These are phyloP conservation scores for Leptinotarsa tumamoca DNA, from an alignment of 2,888 invertebrate genomes.

Conservation along the genomic window DNA sequence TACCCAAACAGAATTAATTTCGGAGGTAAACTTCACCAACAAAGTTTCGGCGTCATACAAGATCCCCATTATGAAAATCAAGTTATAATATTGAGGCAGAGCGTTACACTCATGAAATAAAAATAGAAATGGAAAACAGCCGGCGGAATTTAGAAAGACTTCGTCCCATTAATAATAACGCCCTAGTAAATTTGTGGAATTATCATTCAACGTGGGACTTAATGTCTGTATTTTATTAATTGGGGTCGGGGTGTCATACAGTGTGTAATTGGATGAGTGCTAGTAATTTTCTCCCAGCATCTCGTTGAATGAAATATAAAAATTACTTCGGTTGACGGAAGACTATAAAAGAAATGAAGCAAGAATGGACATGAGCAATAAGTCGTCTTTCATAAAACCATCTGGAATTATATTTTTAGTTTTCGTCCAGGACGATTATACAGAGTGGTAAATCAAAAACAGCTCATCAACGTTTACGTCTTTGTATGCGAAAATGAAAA, in stretches of 20 bases:
- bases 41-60: slow-evolving; percentile 1
- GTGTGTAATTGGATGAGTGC: slow-evolving; percentile 18
- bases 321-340: background rate
- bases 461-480: too few species aligned
- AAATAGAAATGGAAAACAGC: slow-evolving; percentile 19
- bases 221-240: slow-evolving; percentile 16
- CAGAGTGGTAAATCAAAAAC: too few species aligned
- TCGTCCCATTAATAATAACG: slow-evolving; percentile 17
- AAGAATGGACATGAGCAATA: background rate
- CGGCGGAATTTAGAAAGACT: slow-evolving; percentile 13
- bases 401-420: too few species aligned
- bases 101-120: slow-evolving; percentile 9
- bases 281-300: background rate
- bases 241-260: slow-evolving; percentile 18
- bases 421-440: too few species aligned
- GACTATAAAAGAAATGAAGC: background rate
- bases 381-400: background rate
- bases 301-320: background rate
- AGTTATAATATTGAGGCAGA: slow-evolving; percentile 11
- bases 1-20: slow-evolving; percentile 24
- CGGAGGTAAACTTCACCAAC: slow-evolving; percentile 26
- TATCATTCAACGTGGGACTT: slow-evolving; percentile 27
- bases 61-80: slow-evolving; percentile 22
- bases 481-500: too few species aligned
- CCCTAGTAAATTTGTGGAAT: slow-evolving; percentile 22